Evolutionary conservation across 2,888 invertebrate genomes (phyloP).

Genomic region (Mycalesis mineus): DNA sequence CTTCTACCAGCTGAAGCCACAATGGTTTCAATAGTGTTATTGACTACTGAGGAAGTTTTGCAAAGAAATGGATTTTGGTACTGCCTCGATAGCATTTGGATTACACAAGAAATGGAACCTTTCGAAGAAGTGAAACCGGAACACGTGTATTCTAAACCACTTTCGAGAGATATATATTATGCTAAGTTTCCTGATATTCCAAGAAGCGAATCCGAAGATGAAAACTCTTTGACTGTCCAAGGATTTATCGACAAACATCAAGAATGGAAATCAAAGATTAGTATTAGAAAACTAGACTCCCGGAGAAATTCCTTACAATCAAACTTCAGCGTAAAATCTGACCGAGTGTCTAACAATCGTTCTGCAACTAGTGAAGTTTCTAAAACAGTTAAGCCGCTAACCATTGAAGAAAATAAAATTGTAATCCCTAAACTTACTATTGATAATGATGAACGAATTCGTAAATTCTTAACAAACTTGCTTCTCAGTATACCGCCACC

Average conservation of each 20-base stretch:
- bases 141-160: constrained; percentile 54
- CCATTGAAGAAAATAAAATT: constrained; percentile 30
- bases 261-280: constrained; percentile 62
- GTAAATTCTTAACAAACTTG: constrained; percentile 54
- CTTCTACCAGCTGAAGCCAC: background rate
- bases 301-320: constrained; percentile 44
- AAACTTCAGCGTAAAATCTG: constrained; percentile 38
- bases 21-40: constrained; percentile 64
- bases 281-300: constrained; percentile 48
- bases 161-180: constrained; percentile 64
- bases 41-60: constrained; percentile 67
- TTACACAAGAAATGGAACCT: constrained; percentile 64
- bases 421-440: constrained; percentile 9
- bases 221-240: constrained; percentile 54
- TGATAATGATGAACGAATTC: constrained; percentile 47
- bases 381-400: constrained; percentile 40
- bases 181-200: constrained; percentile 64
- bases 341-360: constrained; percentile 31
- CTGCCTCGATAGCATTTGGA: constrained; percentile 60
- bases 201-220: constrained; percentile 70
- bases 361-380: constrained; percentile 39
- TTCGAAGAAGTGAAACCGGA: constrained; percentile 65
- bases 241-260: constrained; percentile 59
- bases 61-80: constrained; percentile 65
- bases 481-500: constrained; percentile 60